A percentile compares a stretch with the other conserved stretches of the same genome.
These are phyloP conservation scores for Copidosoma aretas DNA, from an alignment of 2,888 invertebrate genomes.

Conservation along the genomic window DNA sequence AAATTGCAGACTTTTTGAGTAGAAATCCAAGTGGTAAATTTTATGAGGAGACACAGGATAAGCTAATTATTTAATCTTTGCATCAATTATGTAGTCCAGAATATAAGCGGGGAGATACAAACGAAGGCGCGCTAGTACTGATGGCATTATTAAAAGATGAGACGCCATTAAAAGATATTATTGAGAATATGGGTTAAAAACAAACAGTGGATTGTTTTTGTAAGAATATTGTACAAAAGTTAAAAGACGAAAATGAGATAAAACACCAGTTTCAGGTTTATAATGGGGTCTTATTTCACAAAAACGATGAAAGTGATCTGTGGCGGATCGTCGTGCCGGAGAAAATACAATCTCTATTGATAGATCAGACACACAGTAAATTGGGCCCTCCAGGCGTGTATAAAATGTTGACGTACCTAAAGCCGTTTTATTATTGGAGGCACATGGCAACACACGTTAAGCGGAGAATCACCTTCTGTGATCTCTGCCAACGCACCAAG, in stretches of 20 bases:
- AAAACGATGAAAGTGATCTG: background rate
- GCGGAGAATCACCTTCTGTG: constrained; percentile 6
- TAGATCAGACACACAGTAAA: background rate
- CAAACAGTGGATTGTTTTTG: too few relatives aligned
- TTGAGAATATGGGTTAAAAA: too few relatives aligned
- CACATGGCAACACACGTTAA: background rate
- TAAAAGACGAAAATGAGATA: too few relatives aligned
- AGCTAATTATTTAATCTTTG: too few relatives aligned
- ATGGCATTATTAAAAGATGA: too few relatives aligned
- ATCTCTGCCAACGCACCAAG: constrained; percentile 25
- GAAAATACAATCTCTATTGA: background rate
- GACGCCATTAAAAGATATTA: too few relatives aligned
- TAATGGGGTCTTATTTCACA: background rate
- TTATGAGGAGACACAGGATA: too few relatives aligned
- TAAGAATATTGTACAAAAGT: too few relatives aligned
- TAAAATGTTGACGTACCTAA: background rate
- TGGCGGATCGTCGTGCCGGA: background rate
- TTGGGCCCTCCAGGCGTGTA: background rate
- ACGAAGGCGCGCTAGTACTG: too few relatives aligned
- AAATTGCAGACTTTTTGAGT: constrained; percentile 7
- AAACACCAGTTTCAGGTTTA: too few relatives aligned
- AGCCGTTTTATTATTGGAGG: constrained; percentile 4
- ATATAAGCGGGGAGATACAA: too few relatives aligned
- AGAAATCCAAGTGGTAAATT: background rate
- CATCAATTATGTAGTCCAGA: too few relatives aligned